Percentiles rank a stretch among this genome's conserved stretches.
Conservation (phyloP, 2,888 invertebrate genomes). For the Halictus quadricinctus region DNA sequence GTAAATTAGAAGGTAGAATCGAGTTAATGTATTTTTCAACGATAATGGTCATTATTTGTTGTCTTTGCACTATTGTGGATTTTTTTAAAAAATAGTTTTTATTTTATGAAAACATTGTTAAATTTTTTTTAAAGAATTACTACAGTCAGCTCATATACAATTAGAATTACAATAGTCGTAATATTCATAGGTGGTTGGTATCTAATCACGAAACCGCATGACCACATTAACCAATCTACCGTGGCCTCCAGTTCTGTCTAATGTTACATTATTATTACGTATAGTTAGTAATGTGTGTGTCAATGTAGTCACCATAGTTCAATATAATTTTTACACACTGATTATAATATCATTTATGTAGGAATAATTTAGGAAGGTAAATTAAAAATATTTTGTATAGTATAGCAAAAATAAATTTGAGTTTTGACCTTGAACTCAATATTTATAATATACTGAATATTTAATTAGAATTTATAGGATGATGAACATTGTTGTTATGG, state of each 20-base stretch:
- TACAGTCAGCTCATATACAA: constrained; percentile 23
- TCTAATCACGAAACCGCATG: constrained; percentile 76
- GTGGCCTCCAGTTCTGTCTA: constrained; percentile 71
- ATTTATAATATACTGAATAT: background rate
- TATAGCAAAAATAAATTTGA: background rate
- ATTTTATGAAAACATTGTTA: background rate
- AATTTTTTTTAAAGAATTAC: constrained; percentile 13
- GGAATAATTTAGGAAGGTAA: background rate
- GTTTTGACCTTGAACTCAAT: background rate
- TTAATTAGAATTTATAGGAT: background rate
- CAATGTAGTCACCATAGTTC: constrained; percentile 37
- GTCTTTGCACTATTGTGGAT: background rate
- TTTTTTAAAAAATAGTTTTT: background rate
- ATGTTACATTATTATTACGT: constrained; percentile 70
- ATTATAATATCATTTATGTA: constrained; percentile 1
- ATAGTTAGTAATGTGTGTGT: constrained; percentile 47
- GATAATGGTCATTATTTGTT: background rate
- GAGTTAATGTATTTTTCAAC: background rate
- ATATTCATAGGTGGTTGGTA: constrained; percentile 67
- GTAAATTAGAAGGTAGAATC: background rate
- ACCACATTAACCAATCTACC: constrained; percentile 66
- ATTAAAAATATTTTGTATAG: background rate
- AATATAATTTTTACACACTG: constrained; percentile 5
- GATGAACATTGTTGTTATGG: background rate
- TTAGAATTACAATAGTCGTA: constrained; percentile 58